Base-by-base conservation (phyloP, 1,140 invertebrate species). In the Nasonia vitripennis region DNA sequence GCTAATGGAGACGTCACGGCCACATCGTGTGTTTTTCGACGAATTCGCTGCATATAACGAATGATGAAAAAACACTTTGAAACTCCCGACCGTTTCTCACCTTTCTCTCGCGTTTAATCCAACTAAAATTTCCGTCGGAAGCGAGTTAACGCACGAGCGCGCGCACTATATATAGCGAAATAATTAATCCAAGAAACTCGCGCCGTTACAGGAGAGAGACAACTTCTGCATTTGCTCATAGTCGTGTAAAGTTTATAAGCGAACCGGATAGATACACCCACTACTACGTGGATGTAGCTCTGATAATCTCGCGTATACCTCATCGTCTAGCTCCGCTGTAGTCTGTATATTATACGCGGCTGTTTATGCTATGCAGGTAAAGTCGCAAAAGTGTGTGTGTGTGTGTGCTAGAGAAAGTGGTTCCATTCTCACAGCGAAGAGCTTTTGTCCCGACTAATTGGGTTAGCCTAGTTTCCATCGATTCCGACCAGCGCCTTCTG, bases 361-460 rank as follows among this genome's bases (percentile, higher is more conserved):
- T 67, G 12, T 67, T 11, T 14, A 67, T 67, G n/a, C 0, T 67
- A 67, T 67, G 4, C 12, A 67, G 27, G 27, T 71, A 71, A 27
- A 34, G 23, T 27, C 4, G 27, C 11, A 71, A 70, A 70, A 23
- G 67, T 27, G 31, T 31, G 5, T 71, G 70, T 14, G 70, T 0
- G 41, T 31, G 4, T 71, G 70, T 17, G 70, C 1, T 62, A 82
- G 14, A 62, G 31, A 55, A 31, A 82, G 55, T 14, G 48, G 41
- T 73, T 55, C 17, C 6, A 37, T 74, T 83, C 51, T 78, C 20
- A 27, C 27, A 20, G 6, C 48, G 85, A 70, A 89, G 87, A 89
- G 87, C 87, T 89, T 90, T 90, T 90, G 89, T 91, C 87, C 77
- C 86, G 74, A 73, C 89, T 90, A 91, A 91, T 90, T 90, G 89